phyloP scores from a whole-genome alignment of 1,140 invertebrate species.

The Neodiprion fabricii region DNA sequence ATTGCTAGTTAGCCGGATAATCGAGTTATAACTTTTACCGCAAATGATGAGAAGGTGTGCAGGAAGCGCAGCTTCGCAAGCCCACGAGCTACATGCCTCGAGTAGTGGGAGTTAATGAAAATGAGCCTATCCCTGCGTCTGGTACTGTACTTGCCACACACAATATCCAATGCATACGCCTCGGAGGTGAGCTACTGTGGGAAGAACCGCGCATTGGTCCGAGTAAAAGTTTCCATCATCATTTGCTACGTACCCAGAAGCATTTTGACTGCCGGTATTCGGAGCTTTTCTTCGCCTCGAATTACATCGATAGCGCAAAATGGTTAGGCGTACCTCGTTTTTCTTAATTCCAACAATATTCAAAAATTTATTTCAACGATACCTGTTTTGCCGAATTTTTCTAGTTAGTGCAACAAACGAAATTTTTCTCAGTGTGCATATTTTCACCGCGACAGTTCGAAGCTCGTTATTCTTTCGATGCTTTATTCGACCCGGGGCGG shows the following conservation, averaged over 20 bases:
- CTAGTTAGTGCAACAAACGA: too few relatives aligned
- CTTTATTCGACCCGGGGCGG: too few relatives aligned
- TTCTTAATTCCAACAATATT: too few relatives aligned
- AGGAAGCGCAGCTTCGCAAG: constrained; percentile 9
- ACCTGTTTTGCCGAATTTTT: too few relatives aligned
- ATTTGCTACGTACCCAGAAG: too few relatives aligned
- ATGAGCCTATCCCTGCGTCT: constrained; percentile 18
- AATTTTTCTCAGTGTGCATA: too few relatives aligned
- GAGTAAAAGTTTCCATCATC: too few relatives aligned
- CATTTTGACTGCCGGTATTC: too few relatives aligned
- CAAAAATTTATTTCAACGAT: too few relatives aligned
- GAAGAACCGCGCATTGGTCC: not conserved
- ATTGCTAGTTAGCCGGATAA: constrained; percentile 56
- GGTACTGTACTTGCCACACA: not conserved
- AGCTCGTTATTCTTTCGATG: not conserved
- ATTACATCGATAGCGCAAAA: too few relatives aligned
- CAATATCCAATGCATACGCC: not conserved
- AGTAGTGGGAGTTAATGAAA: constrained; percentile 25
- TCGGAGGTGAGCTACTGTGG: constrained; percentile 27
- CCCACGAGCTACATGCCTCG: not conserved
- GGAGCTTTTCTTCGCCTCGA: too few relatives aligned
- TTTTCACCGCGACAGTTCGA: not conserved
- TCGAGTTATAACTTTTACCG: constrained; percentile 56
- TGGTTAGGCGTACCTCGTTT: too few relatives aligned
- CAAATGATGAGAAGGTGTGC: constrained; percentile 46